Conservation (phyloP, 2,113 vertebrate genomes). For the Turdus rufiventris region DNA sequence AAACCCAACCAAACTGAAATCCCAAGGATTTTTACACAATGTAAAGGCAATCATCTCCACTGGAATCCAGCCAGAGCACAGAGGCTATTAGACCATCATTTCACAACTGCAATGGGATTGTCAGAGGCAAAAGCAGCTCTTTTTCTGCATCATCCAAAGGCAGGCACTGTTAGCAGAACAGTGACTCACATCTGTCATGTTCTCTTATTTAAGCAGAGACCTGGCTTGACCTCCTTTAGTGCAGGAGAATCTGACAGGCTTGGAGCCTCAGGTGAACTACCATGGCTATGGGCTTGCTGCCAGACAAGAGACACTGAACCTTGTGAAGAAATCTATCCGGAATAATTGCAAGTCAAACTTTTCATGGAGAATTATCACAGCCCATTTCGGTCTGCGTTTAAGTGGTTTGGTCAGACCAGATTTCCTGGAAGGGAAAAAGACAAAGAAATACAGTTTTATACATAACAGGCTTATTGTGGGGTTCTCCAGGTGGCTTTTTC, state of each 20-base stretch:
- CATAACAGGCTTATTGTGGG: neutral
- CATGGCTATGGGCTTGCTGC: neutral
- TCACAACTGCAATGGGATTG: neutral
- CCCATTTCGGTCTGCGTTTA: accelerated
- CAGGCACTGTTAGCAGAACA: neutral
- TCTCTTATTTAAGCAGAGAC: constrained; percentile 6
- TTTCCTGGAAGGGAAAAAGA: neutral
- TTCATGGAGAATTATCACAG: neutral
- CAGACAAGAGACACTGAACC: neutral
- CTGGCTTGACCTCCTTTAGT: neutral
- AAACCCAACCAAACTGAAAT: neutral
- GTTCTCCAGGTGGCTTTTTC: neutral
- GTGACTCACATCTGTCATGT: neutral
- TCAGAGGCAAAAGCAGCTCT: neutral
- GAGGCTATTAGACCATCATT: neutral
- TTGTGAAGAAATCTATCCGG: neutral
- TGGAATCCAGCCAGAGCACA: neutral
- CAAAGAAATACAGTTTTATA: neutral
- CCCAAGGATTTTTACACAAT: neutral
- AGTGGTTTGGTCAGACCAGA: neutral
- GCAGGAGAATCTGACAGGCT: neutral
- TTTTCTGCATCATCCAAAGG: neutral
- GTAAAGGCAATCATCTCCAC: neutral
- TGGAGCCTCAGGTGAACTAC: neutral
- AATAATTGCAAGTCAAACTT: neutral